Evolutionary conservation across 1,140 invertebrate species (phyloP), one percentile per base, ranked within the genome.

Genomic region (Papilio dardanus): DNA sequence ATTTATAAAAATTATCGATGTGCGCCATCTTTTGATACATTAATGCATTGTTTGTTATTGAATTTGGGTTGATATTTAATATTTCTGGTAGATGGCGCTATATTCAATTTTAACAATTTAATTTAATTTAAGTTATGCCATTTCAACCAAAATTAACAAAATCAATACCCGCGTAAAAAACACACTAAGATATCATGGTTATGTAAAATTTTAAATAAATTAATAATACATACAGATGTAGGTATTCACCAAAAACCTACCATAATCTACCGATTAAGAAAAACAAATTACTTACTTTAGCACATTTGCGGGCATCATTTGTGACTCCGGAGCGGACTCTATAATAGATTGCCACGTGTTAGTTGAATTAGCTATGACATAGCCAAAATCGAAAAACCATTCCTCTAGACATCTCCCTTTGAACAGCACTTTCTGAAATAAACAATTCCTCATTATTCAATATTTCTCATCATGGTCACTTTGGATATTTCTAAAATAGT

Each of bases 311-410:
- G 99, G 99, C 98, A 99, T 99, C 99, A 99, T 99, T 94, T 99
- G 98, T 77, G 97, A 99, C 93, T 99, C 99, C 3, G 99, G 99
- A 0, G 99, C 99, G 42, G 99, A 99, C 94, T 99, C 98, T 82
- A 99, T 99, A 21, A 98, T 94, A 76, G 97, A 99, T 92, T 99
- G 99, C 99, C 99, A 99, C 4, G 99, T 99, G 93, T 99, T 99
- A 58, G 99, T 99, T 21, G 99, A 99, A 83, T 99, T 98, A 21
- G 99, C 98, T 86, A 99, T 99, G 1, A 99, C 99, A 94, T 98
- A 99, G 50, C 99, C 99, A 96, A 99, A 99, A 90, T 99, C 98
- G 93, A 99, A 99, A 91, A 97, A 98, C 99, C 99, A 99, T 94
- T 99, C 98, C 94, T 98, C 97, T 79, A 98, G 94, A 85, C 97